Evolutionary conservation across 2,888 invertebrate species (phyloP), one percentile per base, ranked within the genome.

Genomic region (Pogonocherus hispidulus): DNA sequence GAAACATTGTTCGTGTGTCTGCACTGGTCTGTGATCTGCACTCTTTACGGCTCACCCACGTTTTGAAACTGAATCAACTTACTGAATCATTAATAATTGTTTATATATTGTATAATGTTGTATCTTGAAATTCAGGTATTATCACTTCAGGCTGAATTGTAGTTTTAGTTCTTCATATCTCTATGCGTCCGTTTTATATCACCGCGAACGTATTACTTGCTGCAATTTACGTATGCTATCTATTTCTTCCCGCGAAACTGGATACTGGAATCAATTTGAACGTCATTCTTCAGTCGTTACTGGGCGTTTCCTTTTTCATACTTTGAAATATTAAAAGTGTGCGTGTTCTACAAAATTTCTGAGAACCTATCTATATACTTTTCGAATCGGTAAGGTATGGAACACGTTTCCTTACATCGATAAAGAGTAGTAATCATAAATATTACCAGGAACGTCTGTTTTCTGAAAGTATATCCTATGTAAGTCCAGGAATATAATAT

Each of bases 41-140:
- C 4, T 27, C n/a, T 27, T 27, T 5, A 27, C 8, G 27, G 27
- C 27, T 41, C 41, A 41, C 41, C 14, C 11, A 0, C 3, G 41
- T 41, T 41, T 41, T 14, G 41, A 32, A 32, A 41, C 41, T 41
- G 41, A 41, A 9, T 1, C 11, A 41, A n/a, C 3, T n/a, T n/a
- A 37, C n/a, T 3, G 27, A 27, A 27, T 27, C 3, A 27, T 27
- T 27, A 27, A 27, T 27, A n/a, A n/a, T 27, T 27, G 27, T 27
- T 27, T 27, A 27, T 27, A 81, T 20, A 18, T 6, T 8, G 27
- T 27, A 20, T 27, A 14, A 14, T 9, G 14, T 41, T 41, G 41
- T n/a, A n/a, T 41, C 41, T 41, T 41, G 41, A 41, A n/a, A n/a
- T 41, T 41, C 41, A 41, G 16, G 41, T 41, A 41, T 41, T 14